Conservation (phyloP, 2,797 vertebrate genomes). For the Labroides dimidiatus region DNA sequence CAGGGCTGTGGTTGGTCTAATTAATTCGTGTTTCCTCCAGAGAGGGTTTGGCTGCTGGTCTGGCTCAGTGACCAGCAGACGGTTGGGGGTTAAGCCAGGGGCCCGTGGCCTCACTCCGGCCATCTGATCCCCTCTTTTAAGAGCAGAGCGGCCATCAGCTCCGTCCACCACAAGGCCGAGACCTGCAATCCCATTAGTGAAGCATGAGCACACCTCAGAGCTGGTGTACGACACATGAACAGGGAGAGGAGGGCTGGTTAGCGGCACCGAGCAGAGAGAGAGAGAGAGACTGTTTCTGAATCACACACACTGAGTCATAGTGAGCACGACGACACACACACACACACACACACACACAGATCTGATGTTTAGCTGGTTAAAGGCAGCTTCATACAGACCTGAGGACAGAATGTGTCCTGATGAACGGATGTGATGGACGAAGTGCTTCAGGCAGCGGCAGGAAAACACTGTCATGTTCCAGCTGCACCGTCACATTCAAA, state of each 20-base stretch:
- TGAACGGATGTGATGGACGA: slow-evolving; percentile 23
- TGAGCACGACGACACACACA: neutral
- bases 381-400: neutral
- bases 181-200: slow-evolving; percentile 71
- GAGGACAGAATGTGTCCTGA: slow-evolving; percentile 10
- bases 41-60: slow-evolving; percentile 68
- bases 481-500: neutral
- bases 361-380: neutral
- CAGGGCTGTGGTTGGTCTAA: slow-evolving; percentile 59
- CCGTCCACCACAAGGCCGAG: slow-evolving; percentile 40
- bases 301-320: slow-evolving; percentile 2
- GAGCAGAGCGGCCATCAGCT: slow-evolving; percentile 54
- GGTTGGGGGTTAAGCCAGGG: slow-evolving; percentile 65
- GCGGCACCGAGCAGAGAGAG: neutral
- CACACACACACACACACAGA: neutral
- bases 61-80: slow-evolving; percentile 71
- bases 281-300: neutral
- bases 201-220: slow-evolving; percentile 58
- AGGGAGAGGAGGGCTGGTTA: slow-evolving; percentile 14
- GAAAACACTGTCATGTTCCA: slow-evolving; percentile 24
- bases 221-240: slow-evolving; percentile 17
- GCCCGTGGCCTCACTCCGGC: slow-evolving; percentile 67
- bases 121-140: slow-evolving; percentile 75
- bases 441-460: slow-evolving; percentile 30
- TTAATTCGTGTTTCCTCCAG: slow-evolving; percentile 80